A percentile compares a stretch with the other conserved stretches of the same genome.
Conservation (phyloP, 2,113 vertebrate genomes). For the Bos javanicus region DNA sequence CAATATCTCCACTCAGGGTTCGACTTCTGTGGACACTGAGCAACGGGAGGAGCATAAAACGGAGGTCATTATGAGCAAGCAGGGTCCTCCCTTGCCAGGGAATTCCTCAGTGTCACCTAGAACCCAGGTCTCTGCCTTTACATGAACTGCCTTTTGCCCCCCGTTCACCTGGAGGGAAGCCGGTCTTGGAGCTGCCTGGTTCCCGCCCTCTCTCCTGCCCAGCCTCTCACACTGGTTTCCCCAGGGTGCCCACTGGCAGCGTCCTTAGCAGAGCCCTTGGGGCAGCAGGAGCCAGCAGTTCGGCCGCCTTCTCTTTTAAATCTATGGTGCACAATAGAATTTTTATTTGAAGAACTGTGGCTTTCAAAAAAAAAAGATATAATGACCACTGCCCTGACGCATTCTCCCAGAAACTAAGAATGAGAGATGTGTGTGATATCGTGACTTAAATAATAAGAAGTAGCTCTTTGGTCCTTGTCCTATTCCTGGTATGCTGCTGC, state of each 20-base stretch:
- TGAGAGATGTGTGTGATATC: not conserved
- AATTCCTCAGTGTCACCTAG: not conserved
- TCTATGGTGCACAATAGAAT: not conserved
- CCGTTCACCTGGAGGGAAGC: too few species aligned
- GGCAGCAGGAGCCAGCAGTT: not conserved
- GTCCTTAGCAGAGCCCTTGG: not conserved
- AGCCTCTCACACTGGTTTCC: not conserved
- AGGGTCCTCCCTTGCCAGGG: not conserved
- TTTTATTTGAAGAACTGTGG: not conserved
- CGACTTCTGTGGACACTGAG: not conserved
- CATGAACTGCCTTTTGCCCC: too few species aligned
- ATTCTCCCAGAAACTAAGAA: not conserved
- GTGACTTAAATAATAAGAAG: not conserved
- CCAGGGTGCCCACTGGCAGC: too few species aligned
- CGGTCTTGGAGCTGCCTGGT: not conserved
- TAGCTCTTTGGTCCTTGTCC: not conserved
- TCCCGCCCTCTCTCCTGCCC: too few species aligned
- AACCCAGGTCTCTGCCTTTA: not conserved
- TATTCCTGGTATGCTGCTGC: not conserved
- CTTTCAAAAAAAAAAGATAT: not conserved
- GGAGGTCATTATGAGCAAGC: not conserved
- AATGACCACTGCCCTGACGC: not conserved
- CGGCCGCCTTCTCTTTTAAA: not conserved
- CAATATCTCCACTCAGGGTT: not conserved
- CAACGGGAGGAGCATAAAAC: rapidly evolving